Base-by-base conservation (phyloP, 1,140 invertebrate species). In the Brachionus plicatilis region DNA sequence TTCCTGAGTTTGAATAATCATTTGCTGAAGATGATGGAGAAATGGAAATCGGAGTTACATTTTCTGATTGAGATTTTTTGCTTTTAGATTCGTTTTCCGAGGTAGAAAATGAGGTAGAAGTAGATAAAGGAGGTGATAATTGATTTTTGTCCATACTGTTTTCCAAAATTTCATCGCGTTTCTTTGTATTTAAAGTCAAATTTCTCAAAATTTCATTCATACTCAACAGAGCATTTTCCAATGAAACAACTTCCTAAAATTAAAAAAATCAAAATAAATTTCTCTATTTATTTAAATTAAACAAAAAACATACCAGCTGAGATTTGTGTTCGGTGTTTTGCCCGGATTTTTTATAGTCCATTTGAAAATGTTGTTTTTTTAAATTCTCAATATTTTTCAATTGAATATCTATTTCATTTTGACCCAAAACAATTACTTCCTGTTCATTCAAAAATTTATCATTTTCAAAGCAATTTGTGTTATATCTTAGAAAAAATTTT, bases 171-270 rank as follows among this genome's bases (percentile, higher is more conserved):
- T 76, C 72, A 8, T 50, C 72, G 2, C 20, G 20, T 50, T 50
- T 47, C 14, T 50, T 76, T 14, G 72, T 14, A 17, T 29, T 76
- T 14, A 50, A 8, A 7, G 72, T 76, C 45, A 76, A 76, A 53
- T 76, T 76, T 47, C 43, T 76, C 27, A 76, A 50, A 27, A 76
- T 76, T 76, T 76, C 72, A 76, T 76, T 76, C 72, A 76, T 76
- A 76, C 72, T 76, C 6, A 76, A 2, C 43, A 76, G 27, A 4
- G 72, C 72, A 50, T 76, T 76, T 50, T 76, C 72, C 6, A 76
- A 27, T 37, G 72, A 76, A 12, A 76, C 45, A 27, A 76, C 45
- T 76, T 76, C 72, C 72, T 76, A 8, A 11, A 76, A 76, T 14
- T 50, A 14, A 27, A 27, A 7, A 45, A 47, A 17, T 8, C 5